These are phyloP conservation scores for Chanos chanos DNA, from an alignment of 2,797 vertebrate species.

Conservation along the genomic window DNA sequence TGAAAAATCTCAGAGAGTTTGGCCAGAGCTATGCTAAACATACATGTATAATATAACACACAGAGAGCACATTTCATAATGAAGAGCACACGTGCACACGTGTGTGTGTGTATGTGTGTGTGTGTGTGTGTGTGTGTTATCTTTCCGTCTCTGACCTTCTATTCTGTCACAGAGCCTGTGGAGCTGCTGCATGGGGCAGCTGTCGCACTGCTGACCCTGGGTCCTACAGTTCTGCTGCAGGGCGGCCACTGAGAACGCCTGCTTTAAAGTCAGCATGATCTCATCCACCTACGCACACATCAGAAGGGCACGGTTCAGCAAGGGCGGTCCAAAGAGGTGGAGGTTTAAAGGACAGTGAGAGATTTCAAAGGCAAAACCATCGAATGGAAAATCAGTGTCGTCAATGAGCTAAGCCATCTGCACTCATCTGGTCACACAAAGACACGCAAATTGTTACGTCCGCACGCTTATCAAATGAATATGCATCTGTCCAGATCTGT, in stretches of 20 bases:
- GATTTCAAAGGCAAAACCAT: too few species aligned
- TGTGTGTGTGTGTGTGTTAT: too few species aligned
- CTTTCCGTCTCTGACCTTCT: constrained; percentile 90
- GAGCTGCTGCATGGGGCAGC: constrained; percentile 88
- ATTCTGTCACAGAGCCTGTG: constrained; percentile 91
- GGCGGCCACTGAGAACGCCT: constrained; percentile 93
- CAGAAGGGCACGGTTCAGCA: background rate
- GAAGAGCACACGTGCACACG: background rate
- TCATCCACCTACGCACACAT: constrained; percentile 88
- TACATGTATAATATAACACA: too few species aligned
- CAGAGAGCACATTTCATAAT: background rate
- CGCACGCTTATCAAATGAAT: too few species aligned
- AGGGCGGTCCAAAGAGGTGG: background rate
- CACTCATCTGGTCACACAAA: too few species aligned
- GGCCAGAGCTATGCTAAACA: too few species aligned
- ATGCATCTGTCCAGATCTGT: background rate
- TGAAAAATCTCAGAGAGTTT: too few species aligned
- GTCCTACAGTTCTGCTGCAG: constrained; percentile 79
- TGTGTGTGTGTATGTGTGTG: background rate
- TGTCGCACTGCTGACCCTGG: constrained; percentile 84
- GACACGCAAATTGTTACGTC: too few species aligned
- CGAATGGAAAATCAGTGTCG: too few species aligned
- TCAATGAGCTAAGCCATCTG: too few species aligned
- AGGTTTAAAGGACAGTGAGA: background rate
- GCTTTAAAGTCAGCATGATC: constrained; percentile 97